A percentile compares a stretch with the other conserved stretches of the same genome.
phyloP scores from a whole-genome alignment of 2,113 vertebrate genomes.

The Mionectes macconnelli region DNA sequence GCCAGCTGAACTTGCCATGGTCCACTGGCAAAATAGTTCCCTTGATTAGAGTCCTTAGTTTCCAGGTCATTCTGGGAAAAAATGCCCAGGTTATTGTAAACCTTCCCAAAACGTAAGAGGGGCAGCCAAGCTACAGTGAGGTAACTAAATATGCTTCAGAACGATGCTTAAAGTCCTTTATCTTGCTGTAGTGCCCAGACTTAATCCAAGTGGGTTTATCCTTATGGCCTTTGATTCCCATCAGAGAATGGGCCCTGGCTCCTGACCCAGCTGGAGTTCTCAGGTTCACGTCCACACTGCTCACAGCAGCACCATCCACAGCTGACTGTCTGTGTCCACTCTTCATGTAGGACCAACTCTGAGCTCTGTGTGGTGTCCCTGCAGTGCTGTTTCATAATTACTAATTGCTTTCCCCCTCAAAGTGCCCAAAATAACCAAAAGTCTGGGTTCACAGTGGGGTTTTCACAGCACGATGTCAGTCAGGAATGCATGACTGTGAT shows the following conservation, averaged over 20 bases:
- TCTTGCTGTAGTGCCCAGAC: accelerated
- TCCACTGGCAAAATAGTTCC: background rate
- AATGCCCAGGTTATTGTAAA: background rate
- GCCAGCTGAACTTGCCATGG: background rate
- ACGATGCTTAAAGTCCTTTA: background rate
- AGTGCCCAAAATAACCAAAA: background rate
- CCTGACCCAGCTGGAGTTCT: background rate
- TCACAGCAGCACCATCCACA: background rate
- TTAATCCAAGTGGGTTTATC: background rate
- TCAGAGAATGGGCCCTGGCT: background rate
- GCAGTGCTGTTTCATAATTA: background rate
- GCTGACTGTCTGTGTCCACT: accelerated
- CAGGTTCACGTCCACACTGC: too few species aligned
- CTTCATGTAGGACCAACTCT: background rate
- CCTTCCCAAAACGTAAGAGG: background rate
- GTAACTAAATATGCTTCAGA: background rate
- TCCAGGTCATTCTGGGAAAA: background rate
- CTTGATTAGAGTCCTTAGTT: background rate
- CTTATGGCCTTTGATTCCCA: background rate
- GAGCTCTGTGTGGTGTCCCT: accelerated
- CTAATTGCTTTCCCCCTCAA: background rate
- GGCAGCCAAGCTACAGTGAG: background rate
- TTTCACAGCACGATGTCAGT: accelerated
- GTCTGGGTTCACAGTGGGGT: background rate
- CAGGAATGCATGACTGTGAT: accelerated